These are phyloP conservation scores for Aphis gossypii DNA, from an alignment of 1,140 invertebrate genomes.

Conservation along the genomic window DNA sequence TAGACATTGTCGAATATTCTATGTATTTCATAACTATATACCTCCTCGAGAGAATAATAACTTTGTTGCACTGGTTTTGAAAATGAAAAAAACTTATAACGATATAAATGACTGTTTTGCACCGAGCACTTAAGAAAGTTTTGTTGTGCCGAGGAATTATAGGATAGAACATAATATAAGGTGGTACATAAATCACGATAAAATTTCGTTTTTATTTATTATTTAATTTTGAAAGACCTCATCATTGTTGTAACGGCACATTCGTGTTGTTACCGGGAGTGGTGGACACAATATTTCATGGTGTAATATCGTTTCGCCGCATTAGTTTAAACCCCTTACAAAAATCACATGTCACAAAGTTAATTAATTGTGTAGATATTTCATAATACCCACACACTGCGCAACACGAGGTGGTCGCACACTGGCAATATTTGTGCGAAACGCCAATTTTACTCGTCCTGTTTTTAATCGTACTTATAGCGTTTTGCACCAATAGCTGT, in stretches of 20 bases:
- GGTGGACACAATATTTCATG: neutral
- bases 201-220: neutral
- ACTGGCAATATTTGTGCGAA: too few relatives aligned
- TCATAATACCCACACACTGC: too few relatives aligned
- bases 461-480: too few relatives aligned
- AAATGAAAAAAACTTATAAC: neutral
- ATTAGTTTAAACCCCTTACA: too few relatives aligned
- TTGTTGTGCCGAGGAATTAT: neutral
- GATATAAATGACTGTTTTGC: neutral
- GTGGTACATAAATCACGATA: neutral
- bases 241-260: neutral
- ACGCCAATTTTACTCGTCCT: too few relatives aligned
- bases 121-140: neutral
- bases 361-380: too few relatives aligned
- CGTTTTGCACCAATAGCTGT: neutral
- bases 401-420: too few relatives aligned
- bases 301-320: too few relatives aligned
- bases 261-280: neutral
- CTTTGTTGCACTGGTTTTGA: neutral
- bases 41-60: neutral
- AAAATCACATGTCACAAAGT: too few relatives aligned
- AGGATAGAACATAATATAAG: neutral
- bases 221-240: neutral
- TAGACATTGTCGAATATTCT: neutral
- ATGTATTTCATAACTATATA: slow-evolving; percentile 27